These are phyloP conservation scores for Rhamphomyia laevipes DNA, from an alignment of 2,888 invertebrate species.

Conservation along the genomic window DNA sequence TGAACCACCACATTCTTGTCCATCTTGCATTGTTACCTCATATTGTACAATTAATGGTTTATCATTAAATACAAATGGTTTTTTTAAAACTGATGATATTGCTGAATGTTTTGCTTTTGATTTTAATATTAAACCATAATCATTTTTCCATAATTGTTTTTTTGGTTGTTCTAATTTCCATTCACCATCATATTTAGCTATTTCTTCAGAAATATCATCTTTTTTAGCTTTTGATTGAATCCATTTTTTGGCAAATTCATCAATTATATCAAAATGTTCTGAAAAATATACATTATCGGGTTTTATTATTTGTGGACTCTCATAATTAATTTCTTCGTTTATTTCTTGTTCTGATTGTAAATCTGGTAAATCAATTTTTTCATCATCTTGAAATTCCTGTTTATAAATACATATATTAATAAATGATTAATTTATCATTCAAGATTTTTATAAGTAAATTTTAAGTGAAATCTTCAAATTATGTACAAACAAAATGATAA, in stretches of 20 bases:
- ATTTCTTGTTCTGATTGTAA: constrained; percentile 2
- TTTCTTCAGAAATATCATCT: constrained; percentile 72
- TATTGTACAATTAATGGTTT: constrained; percentile 87
- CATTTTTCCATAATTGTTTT: constrained; percentile 66
- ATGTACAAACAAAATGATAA: no score
- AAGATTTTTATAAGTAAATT: no score
- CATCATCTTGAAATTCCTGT: no score
- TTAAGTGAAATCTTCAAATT: no score
- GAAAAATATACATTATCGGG: constrained; percentile 57
- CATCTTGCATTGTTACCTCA: constrained; percentile 83
- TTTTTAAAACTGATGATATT: constrained; percentile 63
- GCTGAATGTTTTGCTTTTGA: constrained; percentile 96
- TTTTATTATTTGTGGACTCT: constrained; percentile 54
- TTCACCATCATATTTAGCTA: constrained; percentile 89
- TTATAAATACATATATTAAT: no score
- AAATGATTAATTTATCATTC: no score
- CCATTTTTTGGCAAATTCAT: constrained; percentile 68
- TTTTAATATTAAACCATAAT: constrained; percentile 79
- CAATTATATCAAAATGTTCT: constrained; percentile 75
- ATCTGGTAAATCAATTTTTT: no score
- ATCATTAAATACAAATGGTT: constrained; percentile 66
- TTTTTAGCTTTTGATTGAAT: constrained; percentile 83
- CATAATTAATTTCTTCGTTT: constrained; percentile 40
- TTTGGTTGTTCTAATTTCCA: constrained; percentile 66
- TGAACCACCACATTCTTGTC: constrained; percentile 97